Percentiles rank a stretch among this genome's conserved stretches.
These are phyloP conservation scores for Nebria salina DNA, from an alignment of 2,888 invertebrate species.

Conservation along the genomic window DNA sequence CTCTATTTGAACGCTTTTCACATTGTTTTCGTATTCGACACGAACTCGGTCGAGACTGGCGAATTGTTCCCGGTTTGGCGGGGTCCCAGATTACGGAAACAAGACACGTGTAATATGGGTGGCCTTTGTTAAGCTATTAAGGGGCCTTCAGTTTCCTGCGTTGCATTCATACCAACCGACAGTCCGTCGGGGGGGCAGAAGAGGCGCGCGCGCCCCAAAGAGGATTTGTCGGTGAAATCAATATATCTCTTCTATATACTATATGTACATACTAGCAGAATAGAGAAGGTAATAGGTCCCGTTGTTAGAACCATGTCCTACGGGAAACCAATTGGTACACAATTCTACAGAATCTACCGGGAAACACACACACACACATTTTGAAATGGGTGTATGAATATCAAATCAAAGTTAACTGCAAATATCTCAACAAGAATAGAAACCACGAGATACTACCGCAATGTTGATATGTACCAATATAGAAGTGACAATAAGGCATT, in stretches of 20 bases:
- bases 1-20: not conserved
- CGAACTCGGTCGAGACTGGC: not conserved
- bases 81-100: slow-evolving; percentile 45
- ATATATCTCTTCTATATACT: slow-evolving; percentile 34
- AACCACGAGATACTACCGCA: not conserved
- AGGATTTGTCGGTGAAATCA: slow-evolving; percentile 46
- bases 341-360: not conserved
- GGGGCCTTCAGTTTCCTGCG: slow-evolving; percentile 18
- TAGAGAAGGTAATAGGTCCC: slow-evolving; percentile 7
- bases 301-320: slow-evolving; percentile 43
- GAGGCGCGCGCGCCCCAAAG: not conserved
- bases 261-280: not conserved
- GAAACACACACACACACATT: not conserved
- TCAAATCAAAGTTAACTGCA: not conserved
- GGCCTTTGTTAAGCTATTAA: slow-evolving; percentile 47
- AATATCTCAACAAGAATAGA: too few species aligned
- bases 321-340: slow-evolving; percentile 42
- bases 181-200: not conserved
- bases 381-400: not conserved
- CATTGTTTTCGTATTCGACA: slow-evolving; percentile 1
- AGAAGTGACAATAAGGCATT: not conserved
- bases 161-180: slow-evolving; percentile 20
- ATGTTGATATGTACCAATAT: not conserved
- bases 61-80: not conserved
- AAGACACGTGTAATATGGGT: slow-evolving; percentile 47